Evolutionary conservation across 2,888 invertebrate genomes (phyloP), one percentile per base, ranked within the genome.

Genomic region (Eupithecia tripunctaria): DNA sequence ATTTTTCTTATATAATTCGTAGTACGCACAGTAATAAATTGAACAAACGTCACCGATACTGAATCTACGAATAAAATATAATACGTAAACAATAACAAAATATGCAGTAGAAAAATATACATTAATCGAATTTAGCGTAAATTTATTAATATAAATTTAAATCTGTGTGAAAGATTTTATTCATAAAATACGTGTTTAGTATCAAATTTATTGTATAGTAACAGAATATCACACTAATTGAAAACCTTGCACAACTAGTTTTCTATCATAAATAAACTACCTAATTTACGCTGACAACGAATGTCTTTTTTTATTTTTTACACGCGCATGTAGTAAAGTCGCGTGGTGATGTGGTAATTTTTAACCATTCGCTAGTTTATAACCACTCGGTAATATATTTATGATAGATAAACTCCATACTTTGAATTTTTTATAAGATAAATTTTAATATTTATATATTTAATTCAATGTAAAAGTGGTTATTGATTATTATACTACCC

Each of bases 51-150:
- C 32, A 32, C 32, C 21, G 10, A 63, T n/a, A 63, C 62, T 63
- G 38, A 5, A 15, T 14, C 36, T 64, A 38, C 25, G 51, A 68
- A 70, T 72, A 70, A 41, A 70, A 60, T 72, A 70, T 32, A 70
- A 60, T 74, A 71, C 70, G 72, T 75, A n/a, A 51, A 47, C 7
- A n/a, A n/a, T n/a, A 56, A 29, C 68, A 62, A 65, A 78, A 67
- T 64, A 41, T 65, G 74, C 68, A 68, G 66, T 43, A 64, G 51
- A 76, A 73, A 70, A 68, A 70, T 56, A 68, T 68, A 70, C 68
- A 62, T 64, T 56, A 73, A 77, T 69, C 77, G 78, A 78, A 76
- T 77, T 78, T 77, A 74, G 71, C 21, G 56, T 59, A 60, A 21
- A 69, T 60, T 69, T 51, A 36, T 59, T 43, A 70, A 21, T 47